These are phyloP conservation scores for Harmothoe impar DNA, from an alignment of 2,888 invertebrate species.

Conservation along the genomic window DNA sequence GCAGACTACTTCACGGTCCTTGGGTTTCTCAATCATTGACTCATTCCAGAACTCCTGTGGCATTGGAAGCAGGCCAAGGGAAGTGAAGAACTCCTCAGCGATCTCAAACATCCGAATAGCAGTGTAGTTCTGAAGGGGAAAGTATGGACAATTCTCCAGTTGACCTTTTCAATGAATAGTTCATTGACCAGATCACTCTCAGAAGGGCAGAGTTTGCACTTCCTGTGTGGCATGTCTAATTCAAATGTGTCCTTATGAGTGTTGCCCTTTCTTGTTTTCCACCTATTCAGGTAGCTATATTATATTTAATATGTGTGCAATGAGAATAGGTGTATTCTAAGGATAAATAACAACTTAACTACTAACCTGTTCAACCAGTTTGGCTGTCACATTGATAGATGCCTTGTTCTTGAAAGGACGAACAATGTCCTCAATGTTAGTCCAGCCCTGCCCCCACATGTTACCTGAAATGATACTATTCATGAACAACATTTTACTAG, in stretches of 20 bases:
- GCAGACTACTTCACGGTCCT: conserved; percentile 84
- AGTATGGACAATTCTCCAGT: no score
- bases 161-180: no score
- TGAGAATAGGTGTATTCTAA: no score
- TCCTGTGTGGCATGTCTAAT: no score
- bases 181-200: no score
- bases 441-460: conserved; percentile 84
- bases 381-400: conserved; percentile 90
- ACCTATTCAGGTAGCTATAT: no score
- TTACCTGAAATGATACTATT: conserved; percentile 83
- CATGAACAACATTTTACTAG: no score
- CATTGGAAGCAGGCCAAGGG: conserved; percentile 87
- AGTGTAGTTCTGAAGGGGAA: conserved; percentile 68
- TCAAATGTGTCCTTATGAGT: no score
- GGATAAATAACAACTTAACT: no score
- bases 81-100: conserved; percentile 81
- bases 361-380: conserved; percentile 85
- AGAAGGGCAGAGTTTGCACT: no score
- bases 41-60: conserved; percentile 93
- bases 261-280: no score
- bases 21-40: conserved; percentile 91
- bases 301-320: no score
- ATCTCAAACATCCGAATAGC: conserved; percentile 69
- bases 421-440: conserved; percentile 75
- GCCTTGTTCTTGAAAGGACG: conserved; percentile 88